phyloP scores from a whole-genome alignment of 2,888 invertebrate species.

The Idaea aversata region DNA sequence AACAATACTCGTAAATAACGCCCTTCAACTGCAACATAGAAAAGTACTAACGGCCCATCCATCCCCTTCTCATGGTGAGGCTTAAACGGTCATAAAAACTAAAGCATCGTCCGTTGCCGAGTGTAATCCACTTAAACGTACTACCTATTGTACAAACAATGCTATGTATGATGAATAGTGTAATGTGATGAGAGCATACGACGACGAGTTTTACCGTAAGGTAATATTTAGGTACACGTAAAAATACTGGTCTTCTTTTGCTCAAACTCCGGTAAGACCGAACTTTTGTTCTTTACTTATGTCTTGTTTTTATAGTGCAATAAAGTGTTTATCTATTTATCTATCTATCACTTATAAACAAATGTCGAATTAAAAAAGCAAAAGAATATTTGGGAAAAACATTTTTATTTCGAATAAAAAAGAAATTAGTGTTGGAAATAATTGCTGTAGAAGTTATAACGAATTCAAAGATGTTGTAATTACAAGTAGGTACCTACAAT shows the following conservation, averaged over 20 bases:
- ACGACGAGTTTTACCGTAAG: conserved; percentile 27
- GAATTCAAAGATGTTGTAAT: too few relatives aligned
- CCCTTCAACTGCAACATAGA: conserved; percentile 46
- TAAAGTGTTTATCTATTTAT: too few relatives aligned
- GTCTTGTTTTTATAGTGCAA: too few relatives aligned
- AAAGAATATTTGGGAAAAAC: too few relatives aligned
- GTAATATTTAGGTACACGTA: conserved; percentile 28
- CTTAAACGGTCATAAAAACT: conserved; percentile 58
- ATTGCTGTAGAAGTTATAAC: too few relatives aligned
- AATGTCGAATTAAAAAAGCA: too few relatives aligned
- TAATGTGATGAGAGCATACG: conserved; percentile 44
- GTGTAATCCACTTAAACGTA: conserved; percentile 58
- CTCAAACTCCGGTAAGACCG: too few relatives aligned
- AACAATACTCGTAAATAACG: conserved; percentile 52
- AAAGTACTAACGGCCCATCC: conserved; percentile 50
- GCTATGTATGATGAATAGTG: conserved; percentile 45
- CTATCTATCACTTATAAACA: too few relatives aligned
- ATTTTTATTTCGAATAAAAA: too few relatives aligned
- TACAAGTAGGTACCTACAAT: too few relatives aligned
- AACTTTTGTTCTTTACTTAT: too few relatives aligned
- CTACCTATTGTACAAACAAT: conserved; percentile 41
- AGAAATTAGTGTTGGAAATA: too few relatives aligned
- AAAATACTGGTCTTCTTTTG: conserved; percentile 5
- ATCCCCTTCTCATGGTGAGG: conserved; percentile 45
- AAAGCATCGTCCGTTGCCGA: conserved; percentile 55